Percentiles rank a stretch among this genome's conserved stretches.
Conservation (phyloP, 2,888 invertebrate species). For the Pandemis heparana region DNA sequence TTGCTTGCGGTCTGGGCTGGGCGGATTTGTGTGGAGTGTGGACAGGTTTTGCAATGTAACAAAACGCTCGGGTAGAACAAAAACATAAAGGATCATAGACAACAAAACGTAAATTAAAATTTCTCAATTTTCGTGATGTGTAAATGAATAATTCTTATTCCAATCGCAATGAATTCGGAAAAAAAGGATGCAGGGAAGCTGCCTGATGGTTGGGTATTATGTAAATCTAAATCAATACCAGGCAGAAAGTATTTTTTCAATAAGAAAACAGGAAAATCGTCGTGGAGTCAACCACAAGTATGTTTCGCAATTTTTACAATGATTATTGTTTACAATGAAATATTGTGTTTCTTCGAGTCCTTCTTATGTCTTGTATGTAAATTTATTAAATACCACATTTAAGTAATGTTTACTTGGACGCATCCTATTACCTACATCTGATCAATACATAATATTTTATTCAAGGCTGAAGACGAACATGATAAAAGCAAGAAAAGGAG, state of each 20-base stretch:
- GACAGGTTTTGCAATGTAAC: conserved; percentile 25
- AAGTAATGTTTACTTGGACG: neutral
- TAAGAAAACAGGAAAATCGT: conserved; percentile 78
- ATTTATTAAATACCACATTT: neutral
- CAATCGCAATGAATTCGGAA: conserved; percentile 69
- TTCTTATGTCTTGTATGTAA: neutral
- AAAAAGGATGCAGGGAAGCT: conserved; percentile 67
- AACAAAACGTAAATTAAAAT: conserved; percentile 55
- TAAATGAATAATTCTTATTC: conserved; percentile 53
- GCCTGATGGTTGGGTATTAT: conserved; percentile 81
- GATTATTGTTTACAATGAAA: conserved; percentile 40
- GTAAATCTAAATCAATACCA: conserved; percentile 76
- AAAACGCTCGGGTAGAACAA: conserved; percentile 45
- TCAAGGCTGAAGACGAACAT: conserved; percentile 65
- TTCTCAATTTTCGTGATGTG: conserved; percentile 59
- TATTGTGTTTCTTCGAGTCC: conserved; percentile 12
- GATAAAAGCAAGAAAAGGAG: conserved; percentile 55
- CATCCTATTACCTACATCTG: neutral
- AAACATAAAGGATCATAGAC: conserved; percentile 51
- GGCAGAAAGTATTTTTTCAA: conserved; percentile 81
- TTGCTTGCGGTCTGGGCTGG: conserved; percentile 8
- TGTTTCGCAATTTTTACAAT: conserved; percentile 59
- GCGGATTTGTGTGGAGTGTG: conserved; percentile 4
- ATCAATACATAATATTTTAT: conserved; percentile 52
- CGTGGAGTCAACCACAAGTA: conserved; percentile 80